These are phyloP conservation scores for Limnephilus rhombicus DNA, from an alignment of 2,888 invertebrate genomes.

Conservation along the genomic window DNA sequence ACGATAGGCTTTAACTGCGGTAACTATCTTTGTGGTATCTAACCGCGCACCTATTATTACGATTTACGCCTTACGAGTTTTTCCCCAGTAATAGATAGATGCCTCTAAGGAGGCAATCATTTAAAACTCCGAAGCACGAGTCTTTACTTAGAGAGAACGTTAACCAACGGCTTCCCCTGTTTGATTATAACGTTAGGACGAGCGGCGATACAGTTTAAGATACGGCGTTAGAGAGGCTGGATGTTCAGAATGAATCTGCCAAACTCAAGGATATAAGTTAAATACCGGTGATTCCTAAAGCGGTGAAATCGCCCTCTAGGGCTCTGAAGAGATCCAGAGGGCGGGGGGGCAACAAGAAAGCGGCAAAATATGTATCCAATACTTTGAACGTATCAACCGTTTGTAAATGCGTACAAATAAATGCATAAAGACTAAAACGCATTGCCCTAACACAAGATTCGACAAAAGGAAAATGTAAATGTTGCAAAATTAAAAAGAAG, in stretches of 20 bases:
- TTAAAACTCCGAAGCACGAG: constrained; percentile 34
- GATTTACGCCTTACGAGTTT: constrained; percentile 39
- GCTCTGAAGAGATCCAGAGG: background rate
- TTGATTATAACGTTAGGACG: constrained; percentile 32
- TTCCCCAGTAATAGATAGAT: constrained; percentile 14
- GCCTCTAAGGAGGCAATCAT: constrained; percentile 22
- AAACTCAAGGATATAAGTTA: background rate
- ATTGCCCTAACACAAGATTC: background rate
- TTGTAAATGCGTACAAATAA: background rate
- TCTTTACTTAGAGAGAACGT: constrained; percentile 16
- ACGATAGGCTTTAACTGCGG: constrained; percentile 16
- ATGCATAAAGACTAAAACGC: background rate
- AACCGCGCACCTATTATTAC: constrained; percentile 29
- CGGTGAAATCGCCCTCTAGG: background rate
- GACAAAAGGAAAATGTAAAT: background rate
- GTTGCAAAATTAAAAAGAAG: too few species aligned
- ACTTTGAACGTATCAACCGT: too few species aligned
- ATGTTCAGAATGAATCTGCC: background rate
- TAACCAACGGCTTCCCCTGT: constrained; percentile 28
- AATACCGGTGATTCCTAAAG: background rate
- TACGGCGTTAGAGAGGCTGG: background rate
- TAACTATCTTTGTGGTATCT: constrained; percentile 30
- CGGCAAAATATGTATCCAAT: background rate
- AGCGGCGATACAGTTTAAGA: background rate
- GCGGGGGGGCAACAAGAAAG: too few species aligned